These are phyloP conservation scores for Crioceris asparagi DNA, from an alignment of 2,888 invertebrate genomes.

Conservation along the genomic window DNA sequence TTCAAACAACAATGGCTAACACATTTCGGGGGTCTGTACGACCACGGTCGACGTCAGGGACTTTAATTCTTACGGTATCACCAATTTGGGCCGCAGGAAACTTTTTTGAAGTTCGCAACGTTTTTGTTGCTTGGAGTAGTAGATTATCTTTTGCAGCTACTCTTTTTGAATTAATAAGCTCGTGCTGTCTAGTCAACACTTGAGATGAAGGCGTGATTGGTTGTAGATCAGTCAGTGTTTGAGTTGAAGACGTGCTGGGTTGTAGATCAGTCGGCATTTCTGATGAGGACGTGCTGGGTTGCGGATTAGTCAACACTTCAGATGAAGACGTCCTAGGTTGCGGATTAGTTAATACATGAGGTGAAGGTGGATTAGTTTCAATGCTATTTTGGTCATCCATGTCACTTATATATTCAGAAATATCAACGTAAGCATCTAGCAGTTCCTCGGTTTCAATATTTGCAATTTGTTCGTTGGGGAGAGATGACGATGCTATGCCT, in stretches of 20 bases:
- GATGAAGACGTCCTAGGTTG: background rate
- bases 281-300: background rate
- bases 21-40: constrained; percentile 18
- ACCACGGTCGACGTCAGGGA: constrained; percentile 19
- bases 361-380: too few relatives aligned
- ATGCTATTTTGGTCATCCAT: too few relatives aligned
- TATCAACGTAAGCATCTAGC: too few relatives aligned
- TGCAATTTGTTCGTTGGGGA: constrained; percentile 18
- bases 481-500: constrained; percentile 20
- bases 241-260: constrained; percentile 1
- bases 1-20: constrained; percentile 20
- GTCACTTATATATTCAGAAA: too few relatives aligned
- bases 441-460: constrained; percentile 23
- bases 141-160: constrained; percentile 1
- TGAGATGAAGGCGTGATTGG: too few relatives aligned
- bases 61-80: constrained; percentile 19
- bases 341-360: background rate
- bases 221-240: too few relatives aligned
- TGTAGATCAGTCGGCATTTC: background rate
- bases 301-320: background rate
- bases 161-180: background rate
- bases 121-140: constrained; percentile 11
- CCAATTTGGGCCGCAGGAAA: constrained; percentile 12
- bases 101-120: constrained; percentile 2
- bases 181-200: too few relatives aligned